Base-by-base conservation (phyloP, 2,113 vertebrate species). In the Xenus cinereus region DNA sequence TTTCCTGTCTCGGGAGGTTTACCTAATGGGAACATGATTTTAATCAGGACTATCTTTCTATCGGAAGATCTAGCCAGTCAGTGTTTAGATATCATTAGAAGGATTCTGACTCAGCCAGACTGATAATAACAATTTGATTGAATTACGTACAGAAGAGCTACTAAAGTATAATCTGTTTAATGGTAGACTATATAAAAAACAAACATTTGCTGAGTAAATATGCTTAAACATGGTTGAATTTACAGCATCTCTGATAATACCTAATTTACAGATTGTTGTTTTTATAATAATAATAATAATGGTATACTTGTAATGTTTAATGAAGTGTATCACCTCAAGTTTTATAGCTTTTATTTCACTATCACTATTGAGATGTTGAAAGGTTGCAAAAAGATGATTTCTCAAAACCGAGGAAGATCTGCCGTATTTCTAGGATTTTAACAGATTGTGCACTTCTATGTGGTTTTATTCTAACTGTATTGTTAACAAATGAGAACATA, bases 361-460 rank as follows among this genome's bases (percentile, higher is more conserved):
- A 14, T 51, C 28, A 73, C 4, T 85, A 20, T 66, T 68, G 19
- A 87, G 37, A 37, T n/a, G 2, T 3, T 50, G 32, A 89, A 48
- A 76, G 24, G 7, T 30, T 50, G 8, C 1, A 69, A 81, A 83
- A 79, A 14, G 1, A 12, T n/a, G 2, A 3, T 59, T 72, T 86
- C 66, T 72, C 19, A 35, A n/a, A 77, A 30, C 15, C 57, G 22
- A 64, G 7, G 10, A 67, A 45, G 18, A 24, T 53, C 26, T 68
- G 56, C 7, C 4, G 1, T 53, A 76, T 73, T 79, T 76, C 14
- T 83, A 48, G 30, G 35, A 35, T n/a, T 26, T n/a, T 72, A 68
- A 59, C 1, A 6, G 19, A n/a, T 8, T 46, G 4, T 54, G 4
- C 12, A n/a, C 19, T 60, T 87, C 4, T 5, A 1, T 41, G 10